Evolutionary conservation across 2,797 vertebrate genomes (phyloP), one percentile per base, ranked within the genome.

Genomic region (Sparus aurata): DNA sequence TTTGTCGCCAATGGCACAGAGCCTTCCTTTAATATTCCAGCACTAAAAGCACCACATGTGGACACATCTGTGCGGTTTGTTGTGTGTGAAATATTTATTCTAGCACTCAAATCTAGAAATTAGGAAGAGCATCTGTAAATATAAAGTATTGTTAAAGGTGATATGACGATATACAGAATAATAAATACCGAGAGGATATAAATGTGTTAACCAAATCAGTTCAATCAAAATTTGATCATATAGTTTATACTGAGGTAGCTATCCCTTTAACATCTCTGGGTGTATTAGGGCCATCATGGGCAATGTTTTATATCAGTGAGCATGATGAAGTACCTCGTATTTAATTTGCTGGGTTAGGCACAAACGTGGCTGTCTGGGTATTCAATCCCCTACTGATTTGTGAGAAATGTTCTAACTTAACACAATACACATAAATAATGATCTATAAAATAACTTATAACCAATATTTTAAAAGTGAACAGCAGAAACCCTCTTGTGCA

Each of bases 1-100:
- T 41, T 23, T 69, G 13, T 64, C 6, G 7, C 20, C 17, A 94
- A 92, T 90, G 88, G 85, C 70, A 89, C 13, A 74, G 30, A 43
- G 47, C 16, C 13, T 15, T 70, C 3, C n/a, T 62, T 66, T 60
- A 58, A 52, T 68, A 55, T 62, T 54, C 34, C 1, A 49, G 23
- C n/a, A 52, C 23, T 45, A 25, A 38, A 3, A 22, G n/a, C 27
- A 5, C 34, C 34, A 34, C 34, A 34, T 34, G 30, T 34, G 30
- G 30, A 34, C 30, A 7, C 30, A 34, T 34, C 34, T 9, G 34
- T 34, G 34, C 34, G 1, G 34, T 34, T 34, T 34, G 34, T 34
- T 34, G 23, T 49, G 58, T 49, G 22, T 38, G 30, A 71, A 15
- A 25, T 59, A 16, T 59, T 13, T 5, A 41, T 47, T 61, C 17